These are phyloP conservation scores for Cyprinus carpio DNA, from an alignment of 2,113 vertebrate species.

Conservation along the genomic window DNA sequence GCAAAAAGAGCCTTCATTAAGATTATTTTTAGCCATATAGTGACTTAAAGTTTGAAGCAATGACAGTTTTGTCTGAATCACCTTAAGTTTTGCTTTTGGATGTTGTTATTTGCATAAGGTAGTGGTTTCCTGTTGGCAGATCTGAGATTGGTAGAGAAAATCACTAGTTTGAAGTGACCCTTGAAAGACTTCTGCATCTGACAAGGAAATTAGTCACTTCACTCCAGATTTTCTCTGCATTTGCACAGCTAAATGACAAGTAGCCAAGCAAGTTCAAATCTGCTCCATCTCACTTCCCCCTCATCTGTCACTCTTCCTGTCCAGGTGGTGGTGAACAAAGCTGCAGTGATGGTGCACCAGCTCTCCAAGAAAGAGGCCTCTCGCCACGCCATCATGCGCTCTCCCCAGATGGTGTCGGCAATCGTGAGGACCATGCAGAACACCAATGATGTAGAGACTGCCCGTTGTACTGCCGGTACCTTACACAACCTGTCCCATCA, in stretches of 20 bases:
- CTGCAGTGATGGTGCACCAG: conserved; percentile 98
- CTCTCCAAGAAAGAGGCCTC: conserved; percentile 98
- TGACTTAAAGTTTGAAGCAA: not conserved
- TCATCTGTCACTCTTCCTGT: not conserved
- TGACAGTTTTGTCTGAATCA: not conserved
- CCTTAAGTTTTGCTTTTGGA: not conserved
- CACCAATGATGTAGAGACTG: conserved; percentile 93
- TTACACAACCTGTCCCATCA: conserved; percentile 98
- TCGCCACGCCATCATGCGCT: conserved; percentile 97
- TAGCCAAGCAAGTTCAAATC: not conserved
- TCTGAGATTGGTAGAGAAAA: not conserved
- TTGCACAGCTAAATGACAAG: not conserved
- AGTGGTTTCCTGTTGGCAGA: not conserved
- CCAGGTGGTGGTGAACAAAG: conserved; percentile 98
- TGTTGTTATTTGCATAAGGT: not conserved
- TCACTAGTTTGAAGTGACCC: not conserved
- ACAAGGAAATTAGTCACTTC: not conserved
- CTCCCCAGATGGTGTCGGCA: conserved; percentile 98
- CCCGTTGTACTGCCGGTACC: conserved; percentile 95
- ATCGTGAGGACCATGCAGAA: conserved; percentile 99
- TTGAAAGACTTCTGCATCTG: not conserved
- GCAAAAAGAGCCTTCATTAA: not conserved
- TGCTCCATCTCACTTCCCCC: not conserved
- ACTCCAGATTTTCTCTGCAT: not conserved
- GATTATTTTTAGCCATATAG: conserved; percentile 3